Evolutionary conservation across 2,797 vertebrate species (phyloP), one percentile per base, ranked within the genome.

Genomic region (Lutra lutra): DNA sequence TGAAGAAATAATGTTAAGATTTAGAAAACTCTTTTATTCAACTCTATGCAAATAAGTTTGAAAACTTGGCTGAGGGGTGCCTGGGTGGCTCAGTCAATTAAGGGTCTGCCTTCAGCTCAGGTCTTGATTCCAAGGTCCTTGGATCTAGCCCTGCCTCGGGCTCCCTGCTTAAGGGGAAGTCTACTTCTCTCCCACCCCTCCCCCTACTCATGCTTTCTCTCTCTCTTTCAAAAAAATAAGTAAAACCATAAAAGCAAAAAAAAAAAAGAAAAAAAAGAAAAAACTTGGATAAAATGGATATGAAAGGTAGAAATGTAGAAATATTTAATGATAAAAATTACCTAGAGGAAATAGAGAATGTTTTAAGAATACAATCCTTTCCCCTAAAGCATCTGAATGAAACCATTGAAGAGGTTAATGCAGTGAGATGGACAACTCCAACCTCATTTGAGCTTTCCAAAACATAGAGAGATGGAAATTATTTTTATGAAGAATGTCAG

Each of bases 241-340:
- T 21, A 68, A 68, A 68, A 21, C 20, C 8, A n/a, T 35, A 68
- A 68, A 35, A 68, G 13, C n/a, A 66, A 35, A 20, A 68, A 68
- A 25, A 40, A 40, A 40, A 40, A 40, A 40, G 4, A 40, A 40
- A 40, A 40, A 40, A 6, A 40, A 40, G 6, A 95, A 79, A 78
- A 66, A 79, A 72, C n/a, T 20, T 51, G 13, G 29, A 70, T 88
- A n/a, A 79, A 93, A 64, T 72, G 27, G 82, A 12, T 4, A 29
- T 70, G 78, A 84, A 88, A 79, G 56, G 51, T 21, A 91, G 38
- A 66, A 78, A 64, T 88, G 51, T 21, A 91, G 38, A 66, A 78
- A 64, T 88, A 58, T 17, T 94, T 73, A 93, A 29, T 84, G 84
- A 60, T 48, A 54, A 86, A 90, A 83, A 68, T 83, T 60, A 77